These are phyloP conservation scores for Ranitomeya variabilis DNA, from an alignment of 2,113 vertebrate species.

Conservation along the genomic window DNA sequence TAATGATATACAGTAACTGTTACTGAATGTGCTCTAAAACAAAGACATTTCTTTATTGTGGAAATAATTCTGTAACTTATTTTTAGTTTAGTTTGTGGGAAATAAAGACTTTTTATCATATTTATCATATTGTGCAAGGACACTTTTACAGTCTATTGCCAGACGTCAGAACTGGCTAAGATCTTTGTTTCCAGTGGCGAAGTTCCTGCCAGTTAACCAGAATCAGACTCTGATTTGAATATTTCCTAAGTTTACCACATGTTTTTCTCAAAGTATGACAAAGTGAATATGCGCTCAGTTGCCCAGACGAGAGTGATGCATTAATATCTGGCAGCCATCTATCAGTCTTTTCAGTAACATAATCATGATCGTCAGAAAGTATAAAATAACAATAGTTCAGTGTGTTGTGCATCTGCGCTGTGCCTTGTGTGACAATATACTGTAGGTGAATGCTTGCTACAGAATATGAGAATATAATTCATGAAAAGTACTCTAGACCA, in stretches of 20 bases:
- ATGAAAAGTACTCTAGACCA: background rate
- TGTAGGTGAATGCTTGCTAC: background rate
- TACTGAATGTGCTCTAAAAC: background rate
- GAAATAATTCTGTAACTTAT: background rate
- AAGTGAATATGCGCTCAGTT: background rate
- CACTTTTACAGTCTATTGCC: background rate
- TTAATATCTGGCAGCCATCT: background rate
- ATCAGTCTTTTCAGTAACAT: background rate
- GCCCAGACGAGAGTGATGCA: background rate
- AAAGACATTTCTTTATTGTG: background rate
- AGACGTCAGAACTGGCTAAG: constrained; percentile 15
- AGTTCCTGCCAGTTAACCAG: constrained; percentile 7
- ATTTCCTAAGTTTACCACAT: background rate
- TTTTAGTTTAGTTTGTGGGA: constrained; percentile 12
- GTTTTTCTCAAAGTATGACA: constrained; percentile 9
- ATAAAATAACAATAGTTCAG: background rate
- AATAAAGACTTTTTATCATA: background rate
- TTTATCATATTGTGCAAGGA: constrained; percentile 17
- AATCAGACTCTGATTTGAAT: constrained; percentile 13
- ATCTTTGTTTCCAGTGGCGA: constrained; percentile 11
- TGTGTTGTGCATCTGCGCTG: background rate
- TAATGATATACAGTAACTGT: too few species aligned
- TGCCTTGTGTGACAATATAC: too few species aligned
- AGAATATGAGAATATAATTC: background rate
- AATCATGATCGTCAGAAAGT: background rate